These are phyloP conservation scores for Leptinotarsa lineolata DNA, from an alignment of 1,140 invertebrate genomes.

Conservation along the genomic window DNA sequence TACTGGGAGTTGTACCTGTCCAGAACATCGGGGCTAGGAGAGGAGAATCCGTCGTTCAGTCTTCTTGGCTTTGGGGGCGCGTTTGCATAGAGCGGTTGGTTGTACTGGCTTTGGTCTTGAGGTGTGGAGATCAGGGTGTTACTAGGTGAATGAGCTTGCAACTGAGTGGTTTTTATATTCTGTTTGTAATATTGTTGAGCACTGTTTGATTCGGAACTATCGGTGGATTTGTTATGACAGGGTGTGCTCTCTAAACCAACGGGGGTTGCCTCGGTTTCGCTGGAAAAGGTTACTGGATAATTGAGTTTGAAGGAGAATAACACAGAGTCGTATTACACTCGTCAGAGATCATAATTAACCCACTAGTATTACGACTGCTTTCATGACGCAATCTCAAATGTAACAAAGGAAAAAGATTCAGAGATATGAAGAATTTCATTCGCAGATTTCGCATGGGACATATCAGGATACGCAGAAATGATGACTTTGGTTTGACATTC, in stretches of 20 bases:
- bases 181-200: conserved; percentile 47
- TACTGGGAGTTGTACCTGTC: conserved; percentile 44
- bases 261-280: background rate
- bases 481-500: too few species aligned
- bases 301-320: too few species aligned
- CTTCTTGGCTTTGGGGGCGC: conserved; percentile 84
- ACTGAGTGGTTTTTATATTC: conserved; percentile 52
- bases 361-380: too few species aligned
- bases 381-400: too few species aligned
- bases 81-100: conserved; percentile 83
- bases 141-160: conserved; percentile 50
- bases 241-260: background rate
- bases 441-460: too few species aligned
- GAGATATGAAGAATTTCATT: too few species aligned
- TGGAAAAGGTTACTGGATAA: background rate
- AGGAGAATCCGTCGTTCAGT: conserved; percentile 72
- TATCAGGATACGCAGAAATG: too few species aligned
- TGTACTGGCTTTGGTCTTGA: conserved; percentile 51
- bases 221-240: conserved; percentile 11
- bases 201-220: conserved; percentile 15
- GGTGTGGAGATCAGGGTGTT: conserved; percentile 51
- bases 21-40: conserved; percentile 67
- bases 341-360: too few species aligned
- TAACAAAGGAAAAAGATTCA: too few species aligned
- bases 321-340: too few species aligned